Percentiles rank a stretch among this genome's conserved stretches.
phyloP scores from a whole-genome alignment of 2,888 invertebrate genomes.

The Ichneumon xanthorius region DNA sequence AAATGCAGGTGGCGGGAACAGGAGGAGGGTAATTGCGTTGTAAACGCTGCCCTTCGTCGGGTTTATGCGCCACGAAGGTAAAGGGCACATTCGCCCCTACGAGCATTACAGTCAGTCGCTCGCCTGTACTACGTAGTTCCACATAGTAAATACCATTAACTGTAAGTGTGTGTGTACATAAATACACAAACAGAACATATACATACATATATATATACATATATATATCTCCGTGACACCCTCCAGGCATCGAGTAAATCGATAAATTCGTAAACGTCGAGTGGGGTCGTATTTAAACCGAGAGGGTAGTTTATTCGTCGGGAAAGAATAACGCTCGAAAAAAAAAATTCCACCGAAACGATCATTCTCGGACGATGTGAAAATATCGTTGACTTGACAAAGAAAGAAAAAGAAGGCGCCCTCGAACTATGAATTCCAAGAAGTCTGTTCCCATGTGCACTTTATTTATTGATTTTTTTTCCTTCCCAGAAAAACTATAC shows the following conservation, averaged over 20 bases:
- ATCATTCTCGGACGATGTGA: not conserved
- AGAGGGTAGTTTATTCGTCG: conserved; percentile 33
- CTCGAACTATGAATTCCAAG: conserved; percentile 4
- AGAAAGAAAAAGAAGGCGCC: not conserved
- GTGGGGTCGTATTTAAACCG: conserved; percentile 39
- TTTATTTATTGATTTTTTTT: not conserved
- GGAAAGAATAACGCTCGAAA: not conserved
- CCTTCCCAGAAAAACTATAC: not conserved
- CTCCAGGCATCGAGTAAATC: conserved; percentile 44
- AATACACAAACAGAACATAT: conserved; percentile 6
- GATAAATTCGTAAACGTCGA: conserved; percentile 61
- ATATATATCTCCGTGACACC: conserved; percentile 42
- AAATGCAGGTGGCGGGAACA: conserved; percentile 50
- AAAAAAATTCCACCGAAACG: not conserved
- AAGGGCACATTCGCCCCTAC: conserved; percentile 62
- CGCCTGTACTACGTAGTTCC: not conserved
- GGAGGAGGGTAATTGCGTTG: conserved; percentile 71
- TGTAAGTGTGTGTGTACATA: not conserved
- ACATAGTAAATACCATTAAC: conserved; percentile 18
- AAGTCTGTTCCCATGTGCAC: not conserved
- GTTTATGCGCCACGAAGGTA: conserved; percentile 64
- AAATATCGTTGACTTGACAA: not conserved
- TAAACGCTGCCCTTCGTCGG: conserved; percentile 67
- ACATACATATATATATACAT: not conserved
- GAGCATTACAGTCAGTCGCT: conserved; percentile 40